Conservation (phyloP, 1,140 invertebrate genomes). For the Heliconius himera region DNA sequence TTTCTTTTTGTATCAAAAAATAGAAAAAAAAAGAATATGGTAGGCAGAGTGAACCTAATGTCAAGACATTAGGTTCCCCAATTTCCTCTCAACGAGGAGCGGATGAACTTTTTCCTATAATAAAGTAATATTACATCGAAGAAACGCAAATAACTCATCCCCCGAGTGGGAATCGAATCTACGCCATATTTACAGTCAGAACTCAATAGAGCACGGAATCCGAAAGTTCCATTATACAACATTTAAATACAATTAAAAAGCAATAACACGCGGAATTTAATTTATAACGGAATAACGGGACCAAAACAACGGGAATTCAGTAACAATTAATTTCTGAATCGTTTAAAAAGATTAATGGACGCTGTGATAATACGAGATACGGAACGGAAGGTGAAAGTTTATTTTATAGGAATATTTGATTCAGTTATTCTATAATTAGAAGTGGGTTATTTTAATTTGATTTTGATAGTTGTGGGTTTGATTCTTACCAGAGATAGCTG, state of each 20-base stretch:
- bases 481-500: too few relatives aligned
- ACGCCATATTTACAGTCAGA: not conserved
- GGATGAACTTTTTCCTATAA: too few relatives aligned
- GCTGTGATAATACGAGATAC: slow-evolving; percentile 33
- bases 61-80: too few relatives aligned
- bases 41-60: too few relatives aligned
- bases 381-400: slow-evolving; percentile 1
- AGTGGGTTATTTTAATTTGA: too few relatives aligned
- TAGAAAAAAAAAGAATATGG: too few relatives aligned
- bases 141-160: too few relatives aligned
- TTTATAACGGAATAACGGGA: slow-evolving; percentile 26
- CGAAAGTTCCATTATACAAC: not conserved
- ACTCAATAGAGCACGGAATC: not conserved
- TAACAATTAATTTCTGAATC: slow-evolving; percentile 46
- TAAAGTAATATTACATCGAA: too few relatives aligned
- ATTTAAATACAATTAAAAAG: slow-evolving; percentile 19
- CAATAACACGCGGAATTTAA: slow-evolving; percentile 28
- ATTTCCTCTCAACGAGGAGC: too few relatives aligned
- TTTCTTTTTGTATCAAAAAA: too few relatives aligned
- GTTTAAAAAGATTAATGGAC: slow-evolving; percentile 45
- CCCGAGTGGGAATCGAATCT: not conserved
- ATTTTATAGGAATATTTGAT: not conserved
- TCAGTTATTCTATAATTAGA: not conserved
- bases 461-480: too few relatives aligned
- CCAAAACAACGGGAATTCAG: slow-evolving; percentile 22